A percentile compares a stretch with the other conserved stretches of the same genome.
phyloP scores from a whole-genome alignment of 2,888 invertebrate species.

The Orchestes rusci region DNA sequence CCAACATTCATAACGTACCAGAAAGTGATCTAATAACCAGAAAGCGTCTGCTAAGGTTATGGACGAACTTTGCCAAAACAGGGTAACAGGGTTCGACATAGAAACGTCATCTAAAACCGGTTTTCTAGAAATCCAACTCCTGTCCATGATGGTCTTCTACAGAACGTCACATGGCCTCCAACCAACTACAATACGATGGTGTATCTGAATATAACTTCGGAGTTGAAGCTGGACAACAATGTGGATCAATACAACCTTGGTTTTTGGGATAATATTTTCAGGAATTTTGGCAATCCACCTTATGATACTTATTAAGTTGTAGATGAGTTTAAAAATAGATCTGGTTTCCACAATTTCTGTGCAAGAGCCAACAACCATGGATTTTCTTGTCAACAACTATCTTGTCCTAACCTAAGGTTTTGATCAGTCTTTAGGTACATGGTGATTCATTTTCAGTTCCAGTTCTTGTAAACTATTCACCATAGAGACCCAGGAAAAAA shows the following conservation, averaged over 20 bases:
- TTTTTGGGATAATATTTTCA: conserved; percentile 28
- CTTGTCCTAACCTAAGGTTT: too few species aligned
- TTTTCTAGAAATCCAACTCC: conserved; percentile 38
- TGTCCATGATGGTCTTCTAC: conserved; percentile 18
- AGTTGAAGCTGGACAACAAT: conserved; percentile 17
- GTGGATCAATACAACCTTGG: conserved; percentile 22
- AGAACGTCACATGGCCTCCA: conserved; percentile 30
- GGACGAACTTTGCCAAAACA: conserved; percentile 30
- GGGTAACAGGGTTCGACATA: conserved; percentile 18
- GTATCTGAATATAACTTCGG: conserved; percentile 26
- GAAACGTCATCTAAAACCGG: not conserved
- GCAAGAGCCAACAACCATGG: too few species aligned
- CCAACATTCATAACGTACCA: conserved; percentile 16
- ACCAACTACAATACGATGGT: conserved; percentile 16
- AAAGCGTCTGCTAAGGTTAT: conserved; percentile 24
- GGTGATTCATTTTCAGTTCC: too few species aligned
- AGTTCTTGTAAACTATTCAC: too few species aligned
- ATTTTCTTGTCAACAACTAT: too few species aligned
- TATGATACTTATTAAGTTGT: conserved; percentile 28
- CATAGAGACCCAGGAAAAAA: too few species aligned
- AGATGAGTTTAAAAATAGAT: too few species aligned
- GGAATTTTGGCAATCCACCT: conserved; percentile 24
- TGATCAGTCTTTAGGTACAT: too few species aligned
- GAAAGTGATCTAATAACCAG: conserved; percentile 22
- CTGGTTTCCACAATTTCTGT: too few species aligned